These are phyloP conservation scores for Myopa testacea DNA, from an alignment of 2,888 invertebrate genomes.

Conservation along the genomic window DNA sequence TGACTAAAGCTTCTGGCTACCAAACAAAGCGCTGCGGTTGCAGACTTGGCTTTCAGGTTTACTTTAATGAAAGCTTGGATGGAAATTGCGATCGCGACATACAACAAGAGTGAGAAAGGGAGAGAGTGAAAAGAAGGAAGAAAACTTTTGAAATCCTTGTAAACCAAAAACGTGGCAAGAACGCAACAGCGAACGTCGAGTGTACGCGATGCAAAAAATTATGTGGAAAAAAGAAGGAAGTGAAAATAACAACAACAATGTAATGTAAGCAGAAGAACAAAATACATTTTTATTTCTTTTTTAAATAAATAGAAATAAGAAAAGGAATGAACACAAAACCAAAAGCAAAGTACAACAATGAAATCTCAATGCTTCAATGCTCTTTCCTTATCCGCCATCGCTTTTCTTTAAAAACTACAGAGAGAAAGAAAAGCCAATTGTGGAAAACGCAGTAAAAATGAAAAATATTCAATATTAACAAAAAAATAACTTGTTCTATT, in stretches of 20 bases:
- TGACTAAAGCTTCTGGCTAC: too few species aligned
- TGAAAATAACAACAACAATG: constrained; percentile 24
- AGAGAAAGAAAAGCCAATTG: too few species aligned
- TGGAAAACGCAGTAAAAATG: too few species aligned
- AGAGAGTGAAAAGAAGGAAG: background rate
- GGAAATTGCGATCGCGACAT: constrained; percentile 34
- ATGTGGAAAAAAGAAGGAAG: constrained; percentile 29
- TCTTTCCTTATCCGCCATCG: background rate
- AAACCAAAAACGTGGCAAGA: constrained; percentile 35
- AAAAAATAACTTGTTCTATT: too few species aligned
- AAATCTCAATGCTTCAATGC: too few species aligned
- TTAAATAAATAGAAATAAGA: background rate
- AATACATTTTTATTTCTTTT: background rate
- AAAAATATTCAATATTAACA: too few species aligned
- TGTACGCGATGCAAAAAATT: constrained; percentile 14
- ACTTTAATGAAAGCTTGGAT: background rate
- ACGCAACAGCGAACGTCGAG: background rate
- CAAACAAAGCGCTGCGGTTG: too few species aligned
- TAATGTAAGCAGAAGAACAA: background rate
- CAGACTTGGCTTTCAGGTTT: too few species aligned
- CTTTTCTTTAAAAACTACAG: background rate
- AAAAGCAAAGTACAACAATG: background rate
- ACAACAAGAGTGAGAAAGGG: background rate
- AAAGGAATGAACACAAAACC: background rate
- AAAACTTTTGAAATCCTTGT: constrained; percentile 25